Conservation (phyloP, 2,797 vertebrate genomes). For the Ambastaia sidthimunki region DNA sequence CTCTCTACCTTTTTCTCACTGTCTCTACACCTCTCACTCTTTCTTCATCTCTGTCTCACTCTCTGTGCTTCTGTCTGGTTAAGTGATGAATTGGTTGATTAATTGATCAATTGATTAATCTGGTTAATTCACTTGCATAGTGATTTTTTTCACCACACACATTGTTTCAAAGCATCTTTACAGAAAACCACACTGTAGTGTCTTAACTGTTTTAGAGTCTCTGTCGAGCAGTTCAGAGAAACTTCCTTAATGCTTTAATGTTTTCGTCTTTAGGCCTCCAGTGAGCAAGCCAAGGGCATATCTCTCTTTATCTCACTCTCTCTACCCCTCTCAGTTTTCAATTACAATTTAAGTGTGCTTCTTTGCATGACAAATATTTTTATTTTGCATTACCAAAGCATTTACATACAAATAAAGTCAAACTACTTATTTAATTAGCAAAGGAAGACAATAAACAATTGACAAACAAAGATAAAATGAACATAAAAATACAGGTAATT, state of each 20-base stretch:
- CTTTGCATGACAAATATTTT: neutral
- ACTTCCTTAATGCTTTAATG: constrained; percentile 5
- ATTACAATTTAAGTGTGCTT: neutral
- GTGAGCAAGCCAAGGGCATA: constrained; percentile 2
- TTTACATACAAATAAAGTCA: neutral
- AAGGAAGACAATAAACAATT: neutral
- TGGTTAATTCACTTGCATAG: neutral
- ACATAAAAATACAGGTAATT: neutral
- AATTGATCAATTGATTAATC: too few species aligned
- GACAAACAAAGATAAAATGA: neutral
- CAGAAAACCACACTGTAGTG: neutral
- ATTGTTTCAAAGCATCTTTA: neutral
- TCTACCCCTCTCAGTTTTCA: neutral
- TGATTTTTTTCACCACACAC: neutral
- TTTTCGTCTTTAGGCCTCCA: neutral
- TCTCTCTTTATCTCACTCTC: neutral
- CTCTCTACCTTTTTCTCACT: neutral
- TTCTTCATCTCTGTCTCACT: too few species aligned
- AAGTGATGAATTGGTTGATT: too few species aligned
- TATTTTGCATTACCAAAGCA: neutral
- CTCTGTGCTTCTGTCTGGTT: too few species aligned
- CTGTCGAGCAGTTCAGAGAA: neutral
- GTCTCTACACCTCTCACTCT: neutral
- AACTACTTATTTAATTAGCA: neutral
- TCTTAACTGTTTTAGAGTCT: neutral